Evolutionary conservation across 2,797 vertebrate genomes (phyloP).

Genomic region (Premnoplex brunnescens): DNA sequence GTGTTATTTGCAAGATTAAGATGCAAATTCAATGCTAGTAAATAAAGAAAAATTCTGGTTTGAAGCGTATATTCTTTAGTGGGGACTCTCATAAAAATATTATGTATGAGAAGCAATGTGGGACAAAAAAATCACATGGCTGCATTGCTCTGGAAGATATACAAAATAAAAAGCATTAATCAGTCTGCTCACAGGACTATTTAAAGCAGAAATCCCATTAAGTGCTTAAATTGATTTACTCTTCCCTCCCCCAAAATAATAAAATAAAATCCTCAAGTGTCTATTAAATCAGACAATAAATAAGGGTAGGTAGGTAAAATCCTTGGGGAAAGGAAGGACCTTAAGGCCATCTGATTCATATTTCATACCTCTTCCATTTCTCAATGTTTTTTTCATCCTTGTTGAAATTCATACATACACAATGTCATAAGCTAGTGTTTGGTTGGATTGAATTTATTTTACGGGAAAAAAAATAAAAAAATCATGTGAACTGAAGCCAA

Average conservation of each 20-base stretch:
- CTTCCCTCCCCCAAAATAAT: conserved; percentile 15
- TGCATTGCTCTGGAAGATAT: background rate
- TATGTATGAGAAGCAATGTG: background rate
- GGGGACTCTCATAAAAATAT: background rate
- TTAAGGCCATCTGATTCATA: conserved; percentile 66
- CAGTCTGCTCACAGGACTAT: conserved; percentile 24
- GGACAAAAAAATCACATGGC: background rate
- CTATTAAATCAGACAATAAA: conserved; percentile 65
- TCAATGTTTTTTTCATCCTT: background rate
- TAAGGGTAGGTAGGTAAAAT: conserved; percentile 51
- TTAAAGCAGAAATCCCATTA: conserved; percentile 57
- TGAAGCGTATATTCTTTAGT: background rate
- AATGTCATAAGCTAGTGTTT: conserved; percentile 20
- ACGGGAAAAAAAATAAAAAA: background rate
- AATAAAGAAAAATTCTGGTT: background rate
- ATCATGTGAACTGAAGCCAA: conserved; percentile 20
- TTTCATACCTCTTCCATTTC: conserved; percentile 47
- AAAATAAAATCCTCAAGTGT: conserved; percentile 48
- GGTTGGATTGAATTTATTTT: conserved; percentile 52
- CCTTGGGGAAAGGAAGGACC: conserved; percentile 12
- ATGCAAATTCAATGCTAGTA: background rate
- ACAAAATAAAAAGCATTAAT: conserved; percentile 60
- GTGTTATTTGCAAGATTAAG: background rate
- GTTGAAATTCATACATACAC: conserved; percentile 48
- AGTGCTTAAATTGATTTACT: conserved; percentile 50